Percentiles rank a stretch among this genome's conserved stretches.
phyloP scores from a whole-genome alignment of 2,113 vertebrate genomes.

The Podiceps cristatus region DNA sequence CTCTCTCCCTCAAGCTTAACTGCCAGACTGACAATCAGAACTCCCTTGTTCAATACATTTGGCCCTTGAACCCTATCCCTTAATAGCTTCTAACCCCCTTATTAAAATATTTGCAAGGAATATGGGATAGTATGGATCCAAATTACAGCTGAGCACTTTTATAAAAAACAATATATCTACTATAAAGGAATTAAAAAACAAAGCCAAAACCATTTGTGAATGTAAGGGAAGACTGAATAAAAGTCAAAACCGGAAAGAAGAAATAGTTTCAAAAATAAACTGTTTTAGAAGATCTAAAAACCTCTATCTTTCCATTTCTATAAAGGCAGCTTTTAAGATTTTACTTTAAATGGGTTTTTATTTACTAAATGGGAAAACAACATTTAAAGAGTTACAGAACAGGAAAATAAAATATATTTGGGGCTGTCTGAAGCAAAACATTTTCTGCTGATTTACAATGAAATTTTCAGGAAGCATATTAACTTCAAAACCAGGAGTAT shows the following conservation, averaged over 20 bases:
- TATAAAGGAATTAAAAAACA: neutral
- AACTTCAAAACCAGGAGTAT: neutral
- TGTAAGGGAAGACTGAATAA: neutral
- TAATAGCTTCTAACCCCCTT: neutral
- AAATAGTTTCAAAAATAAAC: neutral
- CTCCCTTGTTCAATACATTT: neutral
- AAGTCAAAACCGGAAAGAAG: neutral
- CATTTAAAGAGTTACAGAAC: neutral
- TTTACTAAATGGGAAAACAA: neutral
- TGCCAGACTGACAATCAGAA: neutral
- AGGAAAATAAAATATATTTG: neutral
- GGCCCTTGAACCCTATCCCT: neutral
- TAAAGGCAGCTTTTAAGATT: neutral
- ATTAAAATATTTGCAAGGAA: neutral
- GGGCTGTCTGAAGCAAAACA: neutral
- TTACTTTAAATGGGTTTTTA: neutral
- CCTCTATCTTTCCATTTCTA: neutral
- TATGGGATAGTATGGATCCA: neutral
- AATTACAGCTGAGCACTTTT: neutral
- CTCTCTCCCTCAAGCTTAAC: neutral
- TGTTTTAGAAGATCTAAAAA: neutral
- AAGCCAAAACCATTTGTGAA: neutral
- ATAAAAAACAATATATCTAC: neutral
- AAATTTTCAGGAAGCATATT: neutral
- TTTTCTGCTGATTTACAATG: neutral